Base-by-base conservation (phyloP, 1,140 invertebrate species). In the Akabosia matsudoensis region DNA sequence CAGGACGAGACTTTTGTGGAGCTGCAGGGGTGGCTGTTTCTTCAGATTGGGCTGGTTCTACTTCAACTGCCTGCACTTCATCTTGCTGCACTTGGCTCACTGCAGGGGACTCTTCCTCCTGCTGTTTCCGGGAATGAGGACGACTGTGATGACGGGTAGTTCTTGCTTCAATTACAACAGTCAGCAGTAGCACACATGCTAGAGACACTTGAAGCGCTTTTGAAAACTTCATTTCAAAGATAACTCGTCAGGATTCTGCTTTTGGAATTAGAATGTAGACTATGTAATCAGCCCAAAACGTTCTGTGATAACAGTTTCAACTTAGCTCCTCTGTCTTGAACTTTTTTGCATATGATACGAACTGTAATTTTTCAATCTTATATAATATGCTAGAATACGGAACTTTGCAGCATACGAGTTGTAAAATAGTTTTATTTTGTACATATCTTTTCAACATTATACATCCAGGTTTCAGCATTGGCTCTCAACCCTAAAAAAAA, bases 41-140 rank as follows among this genome's bases (percentile, higher is more conserved):
- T 67, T 4, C 28, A 31, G 61, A 67, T n/a, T 28, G 3, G 14
- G 10, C 61, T 30, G 61, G 61, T 31, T 67, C 61, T 10, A 30
- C n/a, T 13, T 67, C 61, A 2, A 67, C 61, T 10, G 61, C 3
- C 30, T 67, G 28, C 4, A 30, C 26, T 31, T 28, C 61, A 10
- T 67, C 61, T 31, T 67, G 26, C 31, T 67, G 61, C 1, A 67
- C 61, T 67, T 67, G 61, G 31, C 61, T 28, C 3, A 31, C 61
- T 2, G 24, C 61, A 30, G 24, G 61, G 1, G 13, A 13, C 24
- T 61, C 54, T 22, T 61, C 54, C n/a, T 61, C 54, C 24, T 61
- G 14, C 24, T 61, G 54, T 7, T 61, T 14, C 13, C 54, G 54
- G 24, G 54, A 61, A 22, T 67, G 61, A n/a, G n/a, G n/a, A n/a